Base-by-base conservation (phyloP, 2,888 invertebrate genomes). In the Eretmocerus hayati region DNA sequence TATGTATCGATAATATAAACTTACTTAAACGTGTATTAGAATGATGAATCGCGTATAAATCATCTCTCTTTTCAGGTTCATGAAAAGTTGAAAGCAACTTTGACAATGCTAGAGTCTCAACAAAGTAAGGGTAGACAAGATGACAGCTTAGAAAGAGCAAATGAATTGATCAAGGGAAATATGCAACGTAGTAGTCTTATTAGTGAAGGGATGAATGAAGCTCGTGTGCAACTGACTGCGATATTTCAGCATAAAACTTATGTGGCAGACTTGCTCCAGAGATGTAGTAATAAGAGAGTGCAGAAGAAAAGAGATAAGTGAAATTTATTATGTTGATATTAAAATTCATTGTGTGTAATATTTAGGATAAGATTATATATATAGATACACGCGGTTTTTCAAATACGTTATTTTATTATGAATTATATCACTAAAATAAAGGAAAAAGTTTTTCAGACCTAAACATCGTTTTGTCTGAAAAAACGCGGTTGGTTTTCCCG, bases 101-200 rank as follows among this genome's bases (percentile, higher is more conserved):
- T 71, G 36, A 56, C 61, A 31, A 58, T 68, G 50, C 54, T 69
- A 18, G 71, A 71, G 54, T 62, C 68, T 2, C 68, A 68, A 22
- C 66, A 69, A 47, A 46, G 52, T 20, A 52, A 56, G 30, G 63
- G 56, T 46, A 59, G 64, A 42, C 65, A 63, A 37, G 69, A 67
- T 36, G 69, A 68, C 33, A 63, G 63, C 40, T 59, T 71, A 11
- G 71, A 71, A 50, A 64, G 66, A 40, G 64, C 66, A 6, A 70
- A 69, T 54, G 71, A 71, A 58, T 57, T 71, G 30, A 69, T 78
- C 37, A 77, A 95, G 89, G 94, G 93, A 42, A 94, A 94, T 72
- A 86, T 93, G 71, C 95, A 96, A 74, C 81, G 95, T 45, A 90
- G 92, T 70, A 90, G 87, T 76, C 85, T 94, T 54, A 89, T 94